A percentile compares a stretch with the other conserved stretches of the same genome.
phyloP scores from a whole-genome alignment of 2,888 invertebrate genomes.

The Operophtera brumata region DNA sequence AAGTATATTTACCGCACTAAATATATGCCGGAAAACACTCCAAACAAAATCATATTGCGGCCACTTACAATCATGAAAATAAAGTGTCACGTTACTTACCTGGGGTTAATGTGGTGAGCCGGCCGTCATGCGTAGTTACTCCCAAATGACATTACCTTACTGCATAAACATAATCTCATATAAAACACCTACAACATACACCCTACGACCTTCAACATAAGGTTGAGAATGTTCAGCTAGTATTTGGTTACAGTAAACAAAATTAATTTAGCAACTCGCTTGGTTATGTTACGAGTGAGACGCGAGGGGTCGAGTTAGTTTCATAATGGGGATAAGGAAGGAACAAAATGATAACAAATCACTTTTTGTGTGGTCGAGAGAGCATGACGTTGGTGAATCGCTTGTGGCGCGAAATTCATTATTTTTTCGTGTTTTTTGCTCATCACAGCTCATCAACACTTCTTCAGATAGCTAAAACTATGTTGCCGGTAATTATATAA shows the following conservation, averaged over 20 bases:
- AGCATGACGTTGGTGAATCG: neutral
- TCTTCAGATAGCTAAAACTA: no score
- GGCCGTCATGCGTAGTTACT: constrained; percentile 31
- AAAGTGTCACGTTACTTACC: constrained; percentile 34
- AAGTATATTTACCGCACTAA: neutral
- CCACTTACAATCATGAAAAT: constrained; percentile 32
- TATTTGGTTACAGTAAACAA: constrained; percentile 26
- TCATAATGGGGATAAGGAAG: constrained; percentile 19
- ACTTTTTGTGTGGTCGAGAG: constrained; percentile 2
- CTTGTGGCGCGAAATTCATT: no score
- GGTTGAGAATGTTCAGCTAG: constrained; percentile 12
- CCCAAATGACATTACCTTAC: constrained; percentile 26
- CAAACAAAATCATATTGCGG: constrained; percentile 25
- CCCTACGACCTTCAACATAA: constrained; percentile 8
- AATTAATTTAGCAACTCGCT: constrained; percentile 32
- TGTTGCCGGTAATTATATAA: no score
- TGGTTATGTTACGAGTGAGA: constrained; percentile 23
- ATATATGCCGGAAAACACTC: constrained; percentile 9
- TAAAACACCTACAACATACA: constrained; percentile 6
- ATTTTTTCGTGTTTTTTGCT: no score
- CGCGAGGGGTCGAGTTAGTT: constrained; percentile 27
- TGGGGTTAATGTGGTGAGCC: constrained; percentile 34
- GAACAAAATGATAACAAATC: constrained; percentile 19
- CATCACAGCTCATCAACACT: no score
- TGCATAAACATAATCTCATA: constrained; percentile 17